Percentiles rank a stretch among this genome's conserved stretches.
Conservation (phyloP, 2,113 vertebrate species). For the Xenus cinereus region DNA sequence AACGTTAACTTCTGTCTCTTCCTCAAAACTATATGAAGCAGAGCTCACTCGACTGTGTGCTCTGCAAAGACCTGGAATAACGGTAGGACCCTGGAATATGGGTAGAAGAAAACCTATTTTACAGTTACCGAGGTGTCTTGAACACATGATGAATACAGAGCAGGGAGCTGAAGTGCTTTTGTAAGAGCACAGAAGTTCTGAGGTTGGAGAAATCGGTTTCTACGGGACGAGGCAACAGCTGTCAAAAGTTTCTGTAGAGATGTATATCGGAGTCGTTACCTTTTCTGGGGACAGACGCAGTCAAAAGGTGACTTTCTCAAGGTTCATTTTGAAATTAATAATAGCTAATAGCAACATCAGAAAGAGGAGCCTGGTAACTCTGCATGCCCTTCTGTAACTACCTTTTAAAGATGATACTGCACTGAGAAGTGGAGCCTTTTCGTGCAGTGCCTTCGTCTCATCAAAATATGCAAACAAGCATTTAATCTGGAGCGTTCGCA, state of each 20-base stretch:
- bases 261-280: neutral
- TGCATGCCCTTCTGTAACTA: neutral
- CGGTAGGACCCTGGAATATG: neutral
- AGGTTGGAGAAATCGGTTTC: fast-evolving
- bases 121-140: neutral
- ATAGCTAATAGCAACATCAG: neutral
- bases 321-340: neutral
- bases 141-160: fast-evolving
- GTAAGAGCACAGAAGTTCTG: neutral
- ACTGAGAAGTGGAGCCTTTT: neutral
- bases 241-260: neutral
- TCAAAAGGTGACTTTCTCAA: neutral
- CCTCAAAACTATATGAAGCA: neutral
- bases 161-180: neutral
- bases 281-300: neutral
- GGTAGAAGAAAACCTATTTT: neutral
- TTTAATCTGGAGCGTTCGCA: neutral
- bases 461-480: neutral
- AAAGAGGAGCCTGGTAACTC: neutral
- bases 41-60: neutral
- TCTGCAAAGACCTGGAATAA: neutral
- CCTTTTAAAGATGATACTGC: neutral
- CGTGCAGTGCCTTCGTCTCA: neutral
- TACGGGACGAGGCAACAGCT: neutral
- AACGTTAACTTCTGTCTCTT: neutral